phyloP scores from a whole-genome alignment of 2,888 invertebrate genomes.

The Polyommatus iphigenia region DNA sequence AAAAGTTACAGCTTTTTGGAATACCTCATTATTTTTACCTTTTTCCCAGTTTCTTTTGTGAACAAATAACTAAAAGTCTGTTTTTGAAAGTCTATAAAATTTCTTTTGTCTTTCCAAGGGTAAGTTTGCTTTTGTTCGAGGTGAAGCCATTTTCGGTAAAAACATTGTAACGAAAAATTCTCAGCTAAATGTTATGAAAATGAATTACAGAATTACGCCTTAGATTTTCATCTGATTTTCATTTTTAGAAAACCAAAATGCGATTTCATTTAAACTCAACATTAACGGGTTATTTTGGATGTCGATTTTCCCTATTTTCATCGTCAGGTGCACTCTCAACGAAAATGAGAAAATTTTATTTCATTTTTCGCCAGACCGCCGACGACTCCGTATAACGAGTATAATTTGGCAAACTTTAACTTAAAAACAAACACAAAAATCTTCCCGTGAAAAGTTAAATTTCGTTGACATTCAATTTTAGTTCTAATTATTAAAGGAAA shows the following conservation, averaged over 20 bases:
- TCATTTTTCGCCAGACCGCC: slow-evolving; percentile 17
- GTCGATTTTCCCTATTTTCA: slow-evolving; percentile 20
- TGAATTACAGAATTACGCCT: not conserved
- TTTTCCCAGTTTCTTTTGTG: slow-evolving; percentile 7
- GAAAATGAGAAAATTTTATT: slow-evolving; percentile 29
- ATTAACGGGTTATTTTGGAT: not conserved
- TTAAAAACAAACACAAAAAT: slow-evolving; percentile 12
- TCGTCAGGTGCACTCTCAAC: slow-evolving; percentile 22
- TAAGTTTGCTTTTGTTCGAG: not conserved
- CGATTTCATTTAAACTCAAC: not conserved
- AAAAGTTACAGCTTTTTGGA: not conserved
- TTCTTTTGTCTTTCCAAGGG: slow-evolving; percentile 7
- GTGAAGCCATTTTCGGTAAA: not conserved
- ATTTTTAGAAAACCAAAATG: not conserved
- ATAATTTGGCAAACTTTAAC: slow-evolving; percentile 25
- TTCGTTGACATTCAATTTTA: not conserved
- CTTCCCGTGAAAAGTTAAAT: not conserved
- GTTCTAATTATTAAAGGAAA: not conserved
- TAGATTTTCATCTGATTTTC: not conserved
- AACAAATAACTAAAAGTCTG: not conserved
- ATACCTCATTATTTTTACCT: slow-evolving; percentile 4
- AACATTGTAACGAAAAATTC: slow-evolving; percentile 5
- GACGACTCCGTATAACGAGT: not conserved
- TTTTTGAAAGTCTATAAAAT: slow-evolving; percentile 16
- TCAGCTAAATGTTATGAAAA: not conserved